Evolutionary conservation across 2,888 invertebrate species (phyloP).

Genomic region (Cylindroiulus punctatus): DNA sequence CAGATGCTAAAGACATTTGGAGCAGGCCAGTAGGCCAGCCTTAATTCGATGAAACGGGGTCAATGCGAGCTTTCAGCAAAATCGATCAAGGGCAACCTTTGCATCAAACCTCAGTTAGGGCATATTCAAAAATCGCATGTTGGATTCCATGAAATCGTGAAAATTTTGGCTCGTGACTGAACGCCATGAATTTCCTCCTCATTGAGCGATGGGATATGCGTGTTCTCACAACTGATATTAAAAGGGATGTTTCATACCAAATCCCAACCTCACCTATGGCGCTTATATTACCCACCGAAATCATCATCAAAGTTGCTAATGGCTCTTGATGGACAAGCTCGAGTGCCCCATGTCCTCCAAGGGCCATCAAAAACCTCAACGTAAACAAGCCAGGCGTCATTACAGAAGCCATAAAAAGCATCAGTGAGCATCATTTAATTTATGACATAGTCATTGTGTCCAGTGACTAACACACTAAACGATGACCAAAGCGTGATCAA

Average conservation of each 20-base stretch:
- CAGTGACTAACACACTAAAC: neutral
- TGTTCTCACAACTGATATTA: neutral
- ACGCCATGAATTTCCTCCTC: neutral
- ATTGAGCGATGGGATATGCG: neutral
- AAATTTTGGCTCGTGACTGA: neutral
- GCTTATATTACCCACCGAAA: neutral
- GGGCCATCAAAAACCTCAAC: neutral
- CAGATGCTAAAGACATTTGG: neutral
- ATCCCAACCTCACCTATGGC: neutral
- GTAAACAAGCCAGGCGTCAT: neutral
- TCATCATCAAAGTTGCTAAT: neutral
- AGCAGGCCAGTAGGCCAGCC: neutral
- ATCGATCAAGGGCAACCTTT: neutral
- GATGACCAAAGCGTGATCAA: neutral
- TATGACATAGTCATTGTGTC: neutral
- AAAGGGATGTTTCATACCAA: slow-evolving; percentile 1
- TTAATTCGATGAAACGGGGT: neutral
- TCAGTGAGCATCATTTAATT: neutral
- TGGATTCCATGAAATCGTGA: neutral
- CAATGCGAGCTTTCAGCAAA: neutral
- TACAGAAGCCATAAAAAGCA: neutral
- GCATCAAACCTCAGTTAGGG: neutral
- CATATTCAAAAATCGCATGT: neutral
- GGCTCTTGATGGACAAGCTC: neutral
- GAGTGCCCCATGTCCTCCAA: neutral